Percentiles rank a stretch among this genome's conserved stretches.
These are phyloP conservation scores for Sebastes minor DNA, from an alignment of 2,797 vertebrate genomes.

Conservation along the genomic window DNA sequence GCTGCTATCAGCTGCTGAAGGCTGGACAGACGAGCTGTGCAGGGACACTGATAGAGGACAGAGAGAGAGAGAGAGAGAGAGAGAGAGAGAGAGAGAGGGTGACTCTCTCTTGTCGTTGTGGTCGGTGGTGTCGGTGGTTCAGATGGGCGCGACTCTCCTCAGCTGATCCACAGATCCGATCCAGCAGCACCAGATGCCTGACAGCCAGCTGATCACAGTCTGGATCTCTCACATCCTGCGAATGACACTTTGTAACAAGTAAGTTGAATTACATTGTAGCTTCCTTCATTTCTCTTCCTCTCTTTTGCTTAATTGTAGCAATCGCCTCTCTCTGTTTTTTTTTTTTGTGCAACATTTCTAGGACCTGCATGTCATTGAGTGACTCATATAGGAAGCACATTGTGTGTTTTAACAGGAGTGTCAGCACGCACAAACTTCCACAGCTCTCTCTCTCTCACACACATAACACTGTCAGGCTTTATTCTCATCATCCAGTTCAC, in stretches of 20 bases:
- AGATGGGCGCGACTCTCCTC: constrained; percentile 60
- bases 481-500: background rate
- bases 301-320: background rate
- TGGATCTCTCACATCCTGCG: constrained; percentile 40
- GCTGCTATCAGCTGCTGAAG: constrained; percentile 74
- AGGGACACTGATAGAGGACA: constrained; percentile 62
- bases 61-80: background rate
- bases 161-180: constrained; percentile 47
- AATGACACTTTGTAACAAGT: constrained; percentile 49
- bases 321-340: no score
- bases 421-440: constrained; percentile 55
- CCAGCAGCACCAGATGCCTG: constrained; percentile 13
- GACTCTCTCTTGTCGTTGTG: constrained; percentile 42
- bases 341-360: background rate
- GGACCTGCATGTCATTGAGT: background rate
- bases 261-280: constrained; percentile 34
- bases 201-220: constrained; percentile 30
- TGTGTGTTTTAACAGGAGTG: constrained; percentile 29
- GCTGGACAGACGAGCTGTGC: constrained; percentile 52
- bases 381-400: constrained; percentile 49
- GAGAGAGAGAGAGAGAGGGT: background rate
- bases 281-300: constrained; percentile 9
- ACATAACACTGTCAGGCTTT: background rate
- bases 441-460: background rate
- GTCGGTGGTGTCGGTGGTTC: constrained; percentile 46